Evolutionary conservation across 2,113 vertebrate species (phyloP).

Genomic region (Sceloporus tristichus): DNA sequence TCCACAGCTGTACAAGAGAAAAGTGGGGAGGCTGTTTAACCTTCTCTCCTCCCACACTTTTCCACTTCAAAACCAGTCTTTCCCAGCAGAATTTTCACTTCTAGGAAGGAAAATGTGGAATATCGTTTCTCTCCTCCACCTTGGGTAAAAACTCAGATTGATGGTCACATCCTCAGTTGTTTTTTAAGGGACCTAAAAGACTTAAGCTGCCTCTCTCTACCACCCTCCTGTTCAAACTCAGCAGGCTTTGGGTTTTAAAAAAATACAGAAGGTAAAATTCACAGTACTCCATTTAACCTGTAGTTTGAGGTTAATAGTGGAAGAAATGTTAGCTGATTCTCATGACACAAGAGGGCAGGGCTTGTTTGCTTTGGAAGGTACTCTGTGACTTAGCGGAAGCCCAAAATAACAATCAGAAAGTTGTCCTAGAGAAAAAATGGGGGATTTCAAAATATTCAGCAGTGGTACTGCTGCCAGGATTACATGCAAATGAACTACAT

Average conservation of each 20-base stretch:
- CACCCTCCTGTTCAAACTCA: background rate
- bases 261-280: background rate
- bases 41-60: too few species aligned
- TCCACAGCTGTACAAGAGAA: background rate
- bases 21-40: background rate
- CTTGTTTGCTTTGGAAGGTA: slow-evolving; percentile 58
- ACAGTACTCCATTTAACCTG: slow-evolving; percentile 18
- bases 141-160: background rate
- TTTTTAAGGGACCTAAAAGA: background rate
- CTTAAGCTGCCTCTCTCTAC: background rate
- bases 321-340: slow-evolving; percentile 43
- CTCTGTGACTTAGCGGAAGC: slow-evolving; percentile 7
- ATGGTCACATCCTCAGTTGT: background rate
- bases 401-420: slow-evolving; percentile 19
- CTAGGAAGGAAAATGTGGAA: background rate
- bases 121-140: background rate
- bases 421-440: background rate
- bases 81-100: background rate
- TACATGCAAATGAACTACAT: slow-evolving; percentile 12
- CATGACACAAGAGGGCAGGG: slow-evolving; percentile 39
- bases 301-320: slow-evolving; percentile 16
- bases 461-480: slow-evolving; percentile 18
- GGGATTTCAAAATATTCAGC: slow-evolving; percentile 3
- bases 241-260: background rate
- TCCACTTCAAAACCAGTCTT: background rate